Conservation (phyloP, 2,113 vertebrate genomes). For the Cettia cetti region DNA sequence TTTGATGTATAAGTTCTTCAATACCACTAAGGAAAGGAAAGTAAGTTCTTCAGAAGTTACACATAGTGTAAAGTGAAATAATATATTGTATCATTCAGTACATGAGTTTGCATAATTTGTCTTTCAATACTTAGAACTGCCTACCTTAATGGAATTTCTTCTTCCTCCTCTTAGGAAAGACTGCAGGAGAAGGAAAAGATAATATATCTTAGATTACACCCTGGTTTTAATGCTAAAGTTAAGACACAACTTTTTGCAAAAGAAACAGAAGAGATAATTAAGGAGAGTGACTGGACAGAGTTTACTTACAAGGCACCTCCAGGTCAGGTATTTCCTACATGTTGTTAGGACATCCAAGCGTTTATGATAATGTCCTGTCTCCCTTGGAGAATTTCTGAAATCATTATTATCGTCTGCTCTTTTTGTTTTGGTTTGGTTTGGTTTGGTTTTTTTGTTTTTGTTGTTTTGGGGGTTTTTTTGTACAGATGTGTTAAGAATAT, state of each 20-base stretch:
- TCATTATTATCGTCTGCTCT: neutral
- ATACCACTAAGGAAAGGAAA: neutral
- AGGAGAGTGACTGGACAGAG: constrained; percentile 44
- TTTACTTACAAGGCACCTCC: constrained; percentile 40
- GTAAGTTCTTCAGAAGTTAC: constrained; percentile 14
- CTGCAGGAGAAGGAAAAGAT: constrained; percentile 6
- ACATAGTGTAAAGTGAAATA: neutral
- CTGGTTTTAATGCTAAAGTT: constrained; percentile 58
- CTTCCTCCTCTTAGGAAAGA: constrained; percentile 16
- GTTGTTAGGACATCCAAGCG: neutral
- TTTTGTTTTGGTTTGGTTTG: too few species aligned
- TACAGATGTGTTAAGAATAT: neutral
- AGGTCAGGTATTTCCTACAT: constrained; percentile 22
- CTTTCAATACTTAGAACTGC: neutral
- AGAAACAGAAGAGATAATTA: neutral
- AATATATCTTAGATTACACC: constrained; percentile 16
- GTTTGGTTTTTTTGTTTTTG: neutral
- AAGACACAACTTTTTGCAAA: constrained; percentile 46
- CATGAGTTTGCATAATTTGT: neutral
- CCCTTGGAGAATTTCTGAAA: neutral
- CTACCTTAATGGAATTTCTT: neutral
- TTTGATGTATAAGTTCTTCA: constrained; percentile 52
- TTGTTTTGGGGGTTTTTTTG: neutral
- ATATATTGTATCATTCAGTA: neutral
- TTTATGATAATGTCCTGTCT: neutral